Base-by-base conservation (phyloP, 2,888 invertebrate species). In the Cerceris ruficornis region DNA sequence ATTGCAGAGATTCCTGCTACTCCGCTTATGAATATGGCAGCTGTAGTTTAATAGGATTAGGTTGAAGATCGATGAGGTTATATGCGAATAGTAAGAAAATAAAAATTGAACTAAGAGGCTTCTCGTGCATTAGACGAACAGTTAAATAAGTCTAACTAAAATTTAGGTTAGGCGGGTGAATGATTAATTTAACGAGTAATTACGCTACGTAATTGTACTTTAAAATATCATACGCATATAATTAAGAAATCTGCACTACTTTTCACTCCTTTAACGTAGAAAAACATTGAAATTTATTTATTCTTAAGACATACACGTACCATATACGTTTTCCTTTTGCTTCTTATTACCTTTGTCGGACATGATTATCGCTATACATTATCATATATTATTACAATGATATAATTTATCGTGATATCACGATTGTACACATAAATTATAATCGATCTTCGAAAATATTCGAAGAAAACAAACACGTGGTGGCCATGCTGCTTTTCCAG, bases 1-100 rank as follows among this genome's bases (percentile, higher is more conserved):
- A 97, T 89, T 2, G 97, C 95, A 0, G 98, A 96, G 60, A 97
- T 93, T 7, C 98, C 97, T 67, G 96, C 95, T 11, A 97, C 94
- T 52, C 95, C 93, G 41, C 95, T 94, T 65, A 97, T 90, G 91
- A 97, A 97, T 77, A 95, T 92, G 61, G 94, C 95, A 89, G 95
- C 96, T 96, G 41, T 14, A 73, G 15, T 7, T 17, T 41, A 69
- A 46, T 71, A 50, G n/a, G 9, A 14, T 7, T 54, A 46, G 7
- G 0, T 28, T 46, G 8, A 46, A 46, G 9, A 11, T 14, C n/a
- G n/a, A 7, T 2, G 14, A 7, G 2, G n/a, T 8, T n/a, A 54
- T n/a, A 54, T n/a, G 7, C 54, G 15, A 14, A 54, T 14, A 7
- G 7, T 14, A 11, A 54, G 14, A 6, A 11, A 2, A 11, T 14